phyloP scores from a whole-genome alignment of 2,888 invertebrate genomes.

The Hecatera dysodea region DNA sequence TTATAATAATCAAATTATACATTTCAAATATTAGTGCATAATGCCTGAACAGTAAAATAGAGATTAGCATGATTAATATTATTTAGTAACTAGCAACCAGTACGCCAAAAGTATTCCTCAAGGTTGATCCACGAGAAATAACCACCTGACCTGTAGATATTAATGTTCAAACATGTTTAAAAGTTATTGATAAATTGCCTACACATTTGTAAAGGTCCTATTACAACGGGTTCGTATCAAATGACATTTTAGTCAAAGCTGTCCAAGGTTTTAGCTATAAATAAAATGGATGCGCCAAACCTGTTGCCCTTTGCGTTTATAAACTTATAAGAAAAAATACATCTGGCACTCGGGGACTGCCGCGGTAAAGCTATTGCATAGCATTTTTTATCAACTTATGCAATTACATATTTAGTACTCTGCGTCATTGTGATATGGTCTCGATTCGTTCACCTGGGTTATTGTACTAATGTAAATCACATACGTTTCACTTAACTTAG shows the following conservation, averaged over 20 bases:
- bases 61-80: not conserved
- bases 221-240: not conserved
- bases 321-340: slow-evolving; percentile 3
- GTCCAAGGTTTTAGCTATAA: slow-evolving; percentile 30
- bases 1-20: too few relatives aligned
- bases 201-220: slow-evolving; percentile 13
- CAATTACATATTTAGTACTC: too few relatives aligned
- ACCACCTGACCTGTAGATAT: not conserved
- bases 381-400: too few relatives aligned
- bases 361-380: too few relatives aligned
- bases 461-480: too few relatives aligned
- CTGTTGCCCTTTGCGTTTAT: slow-evolving; percentile 27
- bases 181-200: slow-evolving; percentile 1
- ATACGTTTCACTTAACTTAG: too few relatives aligned
- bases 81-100: not conserved
- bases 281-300: slow-evolving; percentile 28
- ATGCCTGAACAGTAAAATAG: not conserved
- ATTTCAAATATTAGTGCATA: too few relatives aligned
- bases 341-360: too few relatives aligned
- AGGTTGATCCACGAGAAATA: slow-evolving; percentile 4
- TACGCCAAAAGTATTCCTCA: not conserved
- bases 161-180: slow-evolving; percentile 16
- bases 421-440: too few relatives aligned
- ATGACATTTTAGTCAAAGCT: slow-evolving; percentile 32
- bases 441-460: too few relatives aligned